These are phyloP conservation scores for Parauchenoglanis punctatus DNA, from an alignment of 2,797 vertebrate genomes.

Conservation along the genomic window DNA sequence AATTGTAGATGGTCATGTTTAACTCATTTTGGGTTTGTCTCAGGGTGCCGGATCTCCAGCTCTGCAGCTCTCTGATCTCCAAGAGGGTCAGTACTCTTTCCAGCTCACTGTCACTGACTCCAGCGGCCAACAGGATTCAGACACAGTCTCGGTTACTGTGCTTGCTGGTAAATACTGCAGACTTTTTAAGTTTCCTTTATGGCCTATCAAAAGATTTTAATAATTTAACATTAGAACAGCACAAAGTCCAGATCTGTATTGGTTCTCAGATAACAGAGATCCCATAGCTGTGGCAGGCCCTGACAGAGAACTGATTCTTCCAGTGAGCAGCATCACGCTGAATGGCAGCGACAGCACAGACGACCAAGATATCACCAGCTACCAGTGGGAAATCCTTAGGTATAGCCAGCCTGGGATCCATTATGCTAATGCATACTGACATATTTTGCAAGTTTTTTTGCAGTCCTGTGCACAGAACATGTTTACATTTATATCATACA, in stretches of 20 bases:
- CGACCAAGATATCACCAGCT: constrained; percentile 78
- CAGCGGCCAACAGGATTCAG: constrained; percentile 70
- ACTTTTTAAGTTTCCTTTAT: background rate
- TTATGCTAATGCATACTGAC: background rate
- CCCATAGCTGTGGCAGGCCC: constrained; percentile 81
- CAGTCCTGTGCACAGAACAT: background rate
- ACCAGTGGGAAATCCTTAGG: constrained; percentile 86
- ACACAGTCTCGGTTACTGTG: constrained; percentile 73
- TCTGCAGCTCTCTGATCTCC: constrained; percentile 76
- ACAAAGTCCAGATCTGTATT: constrained; percentile 5
- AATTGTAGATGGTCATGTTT: background rate
- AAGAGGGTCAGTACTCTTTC: constrained; percentile 77
- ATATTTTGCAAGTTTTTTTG: background rate
- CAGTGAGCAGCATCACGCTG: constrained; percentile 73
- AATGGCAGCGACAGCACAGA: constrained; percentile 84
- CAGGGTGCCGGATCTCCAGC: constrained; percentile 74
- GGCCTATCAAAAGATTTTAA: background rate
- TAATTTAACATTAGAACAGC: background rate
- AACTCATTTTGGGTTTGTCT: background rate
- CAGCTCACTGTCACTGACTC: constrained; percentile 79
- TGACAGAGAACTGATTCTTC: constrained; percentile 80
- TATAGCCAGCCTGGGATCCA: constrained; percentile 59
- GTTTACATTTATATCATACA: background rate
- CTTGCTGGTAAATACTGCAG: constrained; percentile 69
- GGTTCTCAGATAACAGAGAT: constrained; percentile 68